These are phyloP conservation scores for Phenganax stokvisi DNA, from an alignment of 92 coral and sea anemone genomes.

Conservation along the genomic window DNA sequence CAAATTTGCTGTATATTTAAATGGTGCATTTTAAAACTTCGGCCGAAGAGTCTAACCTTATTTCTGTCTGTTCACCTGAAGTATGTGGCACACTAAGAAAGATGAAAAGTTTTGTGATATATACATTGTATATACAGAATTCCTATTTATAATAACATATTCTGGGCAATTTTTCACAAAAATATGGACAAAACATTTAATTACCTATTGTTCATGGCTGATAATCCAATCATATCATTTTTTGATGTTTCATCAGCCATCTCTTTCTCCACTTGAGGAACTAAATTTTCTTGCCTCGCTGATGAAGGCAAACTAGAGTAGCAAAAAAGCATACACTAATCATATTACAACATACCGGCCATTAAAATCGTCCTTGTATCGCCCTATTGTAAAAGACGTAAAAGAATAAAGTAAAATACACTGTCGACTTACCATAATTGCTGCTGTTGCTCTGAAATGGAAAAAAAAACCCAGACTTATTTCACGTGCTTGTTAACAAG, in stretches of 20 bases:
- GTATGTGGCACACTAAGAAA: not conserved
- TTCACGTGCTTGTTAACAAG: not conserved
- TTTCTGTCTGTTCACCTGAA: constrained; percentile 18
- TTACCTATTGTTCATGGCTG: not conserved
- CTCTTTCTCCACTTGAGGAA: constrained; percentile 7
- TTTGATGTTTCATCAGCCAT: not conserved
- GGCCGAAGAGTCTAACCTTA: constrained; percentile 12
- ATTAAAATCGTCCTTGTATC: no score
- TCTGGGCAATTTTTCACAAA: no score
- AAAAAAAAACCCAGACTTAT: not conserved
- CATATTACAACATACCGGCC: no score
- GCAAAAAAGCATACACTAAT: not conserved
- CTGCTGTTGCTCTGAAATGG: constrained; percentile 16
- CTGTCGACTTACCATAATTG: constrained; percentile 12
- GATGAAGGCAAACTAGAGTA: constrained; percentile 12
- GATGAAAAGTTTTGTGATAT: not conserved
- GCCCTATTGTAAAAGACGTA: not conserved
- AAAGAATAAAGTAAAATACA: not conserved
- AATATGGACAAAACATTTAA: not conserved
- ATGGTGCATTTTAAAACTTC: not conserved
- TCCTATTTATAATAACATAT: not conserved
- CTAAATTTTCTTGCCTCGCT: not conserved
- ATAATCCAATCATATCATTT: not conserved
- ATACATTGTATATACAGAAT: not conserved
- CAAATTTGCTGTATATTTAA: not conserved